These are phyloP conservation scores for Fistularia commersonii DNA, from an alignment of 2,797 vertebrate genomes.

Conservation along the genomic window DNA sequence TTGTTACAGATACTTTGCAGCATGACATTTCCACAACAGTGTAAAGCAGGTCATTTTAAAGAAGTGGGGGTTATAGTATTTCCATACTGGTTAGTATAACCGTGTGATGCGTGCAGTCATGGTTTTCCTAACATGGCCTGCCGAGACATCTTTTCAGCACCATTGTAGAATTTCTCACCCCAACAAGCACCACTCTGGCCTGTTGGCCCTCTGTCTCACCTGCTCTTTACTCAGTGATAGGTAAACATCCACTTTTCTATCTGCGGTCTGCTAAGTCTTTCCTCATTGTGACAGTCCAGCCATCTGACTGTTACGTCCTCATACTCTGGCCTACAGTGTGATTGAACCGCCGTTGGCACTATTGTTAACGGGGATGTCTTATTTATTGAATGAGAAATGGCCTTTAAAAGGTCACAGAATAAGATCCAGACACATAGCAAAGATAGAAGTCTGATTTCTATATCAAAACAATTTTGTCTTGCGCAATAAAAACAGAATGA, in stretches of 20 bases:
- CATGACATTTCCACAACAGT: too few relatives aligned
- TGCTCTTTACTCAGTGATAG: neutral
- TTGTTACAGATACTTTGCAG: too few relatives aligned
- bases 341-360: constrained; percentile 2
- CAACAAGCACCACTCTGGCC: neutral
- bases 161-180: neutral
- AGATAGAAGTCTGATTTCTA: too few relatives aligned
- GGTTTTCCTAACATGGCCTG: neutral
- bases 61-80: too few relatives aligned
- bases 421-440: too few relatives aligned
- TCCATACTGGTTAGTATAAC: too few relatives aligned
- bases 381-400: neutral
- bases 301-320: constrained; percentile 5
- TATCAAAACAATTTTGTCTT: too few relatives aligned
- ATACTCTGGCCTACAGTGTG: constrained; percentile 3
- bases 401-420: too few relatives aligned
- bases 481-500: neutral
- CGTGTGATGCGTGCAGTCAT: neutral
- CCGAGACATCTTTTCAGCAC: neutral
- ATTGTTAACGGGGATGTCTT: too few relatives aligned
- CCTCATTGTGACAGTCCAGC: constrained; percentile 1
- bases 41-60: too few relatives aligned
- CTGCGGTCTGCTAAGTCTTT: neutral
- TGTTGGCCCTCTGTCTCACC: constrained; percentile 1
- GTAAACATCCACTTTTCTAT: too few relatives aligned